Evolutionary conservation across 2,888 invertebrate genomes (phyloP).

Genomic region (Tromatobia lineatoria): DNA sequence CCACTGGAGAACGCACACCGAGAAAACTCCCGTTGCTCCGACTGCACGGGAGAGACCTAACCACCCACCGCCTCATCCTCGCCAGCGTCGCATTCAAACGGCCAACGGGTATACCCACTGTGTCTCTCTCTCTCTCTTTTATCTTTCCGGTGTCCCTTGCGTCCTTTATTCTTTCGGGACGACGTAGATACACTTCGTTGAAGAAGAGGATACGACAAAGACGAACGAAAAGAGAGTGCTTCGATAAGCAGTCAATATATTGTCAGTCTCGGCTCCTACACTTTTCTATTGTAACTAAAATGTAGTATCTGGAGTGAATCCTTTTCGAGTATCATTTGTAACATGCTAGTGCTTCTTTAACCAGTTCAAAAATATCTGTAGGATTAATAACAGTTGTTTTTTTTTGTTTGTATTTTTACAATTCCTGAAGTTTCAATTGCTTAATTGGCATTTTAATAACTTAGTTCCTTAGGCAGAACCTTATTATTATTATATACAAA

Average conservation of each 20-base stretch:
- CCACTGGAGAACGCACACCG: conserved; percentile 52
- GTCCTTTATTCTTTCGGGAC: conserved; percentile 61
- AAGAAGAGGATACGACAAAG: conserved; percentile 24
- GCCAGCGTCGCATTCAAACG: conserved; percentile 4
- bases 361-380: background rate
- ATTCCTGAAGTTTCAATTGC: background rate
- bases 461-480: background rate
- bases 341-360: background rate
- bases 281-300: background rate
- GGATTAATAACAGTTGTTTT: background rate
- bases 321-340: background rate
- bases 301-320: background rate
- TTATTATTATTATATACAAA: background rate
- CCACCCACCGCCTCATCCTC: background rate
- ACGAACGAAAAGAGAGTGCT: conserved; percentile 71
- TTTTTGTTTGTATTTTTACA: background rate
- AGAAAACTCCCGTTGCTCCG: conserved; percentile 8
- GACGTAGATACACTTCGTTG: conserved; percentile 45
- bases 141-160: conserved; percentile 56
- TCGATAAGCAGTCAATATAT: conserved; percentile 80
- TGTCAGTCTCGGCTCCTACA: conserved; percentile 70
- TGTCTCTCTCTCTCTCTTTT: conserved; percentile 53
- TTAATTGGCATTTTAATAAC: background rate
- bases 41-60: background rate
- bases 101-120: background rate